A percentile compares a stretch with the other conserved stretches of the same genome.
These are phyloP conservation scores for Phrixothrix hirtus DNA, from an alignment of 2,888 invertebrate species.

Conservation along the genomic window DNA sequence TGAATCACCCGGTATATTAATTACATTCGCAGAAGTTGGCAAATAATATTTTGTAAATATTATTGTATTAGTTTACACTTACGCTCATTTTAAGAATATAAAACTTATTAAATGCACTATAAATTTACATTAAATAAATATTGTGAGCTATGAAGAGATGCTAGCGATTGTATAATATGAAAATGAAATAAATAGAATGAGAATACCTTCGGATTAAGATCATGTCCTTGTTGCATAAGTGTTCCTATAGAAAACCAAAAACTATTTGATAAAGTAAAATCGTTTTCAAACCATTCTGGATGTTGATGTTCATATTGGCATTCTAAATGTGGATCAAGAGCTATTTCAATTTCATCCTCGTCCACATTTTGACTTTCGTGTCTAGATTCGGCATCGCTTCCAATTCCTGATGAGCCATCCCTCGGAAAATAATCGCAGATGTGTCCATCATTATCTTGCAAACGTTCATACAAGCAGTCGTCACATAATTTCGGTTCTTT, in stretches of 20 bases:
- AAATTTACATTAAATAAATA: no score
- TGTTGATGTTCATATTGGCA: conserved; percentile 19
- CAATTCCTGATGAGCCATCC: conserved; percentile 26
- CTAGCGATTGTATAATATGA: no score
- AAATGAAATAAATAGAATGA: no score
- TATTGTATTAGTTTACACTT: no score
- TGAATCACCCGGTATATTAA: no score
- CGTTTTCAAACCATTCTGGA: conserved; percentile 65
- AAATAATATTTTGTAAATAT: no score
- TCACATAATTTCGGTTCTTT: conserved; percentile 64
- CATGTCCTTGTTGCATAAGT: conserved; percentile 91
- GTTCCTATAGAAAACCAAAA: conserved; percentile 98
- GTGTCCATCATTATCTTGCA: conserved; percentile 52
- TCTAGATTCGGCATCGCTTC: conserved; percentile 18
- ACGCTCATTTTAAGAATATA: no score
- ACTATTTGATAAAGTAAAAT: conserved; percentile 84
- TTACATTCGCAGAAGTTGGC: no score
- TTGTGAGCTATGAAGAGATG: no score
- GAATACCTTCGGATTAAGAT: conserved; percentile 91
- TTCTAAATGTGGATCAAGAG: conserved; percentile 34
- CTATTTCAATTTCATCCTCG: conserved; percentile 32
- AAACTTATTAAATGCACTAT: no score
- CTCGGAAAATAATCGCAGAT: conserved; percentile 37
- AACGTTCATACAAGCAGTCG: conserved; percentile 54
- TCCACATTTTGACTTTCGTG: conserved; percentile 11